Base-by-base conservation (phyloP, 2,888 invertebrate genomes). In the Aphodius granarius region DNA sequence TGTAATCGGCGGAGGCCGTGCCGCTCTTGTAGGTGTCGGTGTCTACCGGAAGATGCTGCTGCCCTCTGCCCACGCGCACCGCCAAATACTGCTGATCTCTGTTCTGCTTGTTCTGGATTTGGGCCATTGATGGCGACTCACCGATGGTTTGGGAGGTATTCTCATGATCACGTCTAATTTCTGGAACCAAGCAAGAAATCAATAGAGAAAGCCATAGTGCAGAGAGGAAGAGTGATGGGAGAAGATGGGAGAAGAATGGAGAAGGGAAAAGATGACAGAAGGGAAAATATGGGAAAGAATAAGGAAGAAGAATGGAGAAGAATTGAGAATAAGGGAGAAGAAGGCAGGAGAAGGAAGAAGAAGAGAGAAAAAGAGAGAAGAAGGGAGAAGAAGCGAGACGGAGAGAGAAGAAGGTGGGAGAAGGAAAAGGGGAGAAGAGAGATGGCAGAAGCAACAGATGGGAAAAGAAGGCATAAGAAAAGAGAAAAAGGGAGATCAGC, bases 61-160 rank as follows among this genome's bases (percentile, higher is more conserved):
- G 87, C 5, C 86, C 80, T 20, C 83, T 83, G 66, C 85, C 86
- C 13, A 87, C 87, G 2, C 88, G 89, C 15, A 94, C 92, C 0
- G 94, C 94, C 70, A 94, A 85, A 86, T 94, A 94, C 85, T 94
- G 94, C 83, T 91, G 91, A 86, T 94, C 94, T 75, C 94, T 89
- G 87, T 94, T 94, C 82, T 92, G 94, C 84, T 94, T 94, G 88
- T 94, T 94, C 86, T 94, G 94, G 80, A 94, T 88, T 85, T 94
- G 94, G 9, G 94, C 93, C 80, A 94, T 91, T 0, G 94, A 93
- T 0, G 94, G 93, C 0, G 94, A 94, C 85, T 94, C 94, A 16
- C 93, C 93, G 82, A 93, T 91, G 0, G 89, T 88, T 16, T 87
- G 87, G 17, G 86, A 88, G 81, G 88, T 88, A 79, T 84, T 85